These are phyloP conservation scores for Laothoe populi DNA, from an alignment of 2,888 invertebrate species.

Conservation along the genomic window DNA sequence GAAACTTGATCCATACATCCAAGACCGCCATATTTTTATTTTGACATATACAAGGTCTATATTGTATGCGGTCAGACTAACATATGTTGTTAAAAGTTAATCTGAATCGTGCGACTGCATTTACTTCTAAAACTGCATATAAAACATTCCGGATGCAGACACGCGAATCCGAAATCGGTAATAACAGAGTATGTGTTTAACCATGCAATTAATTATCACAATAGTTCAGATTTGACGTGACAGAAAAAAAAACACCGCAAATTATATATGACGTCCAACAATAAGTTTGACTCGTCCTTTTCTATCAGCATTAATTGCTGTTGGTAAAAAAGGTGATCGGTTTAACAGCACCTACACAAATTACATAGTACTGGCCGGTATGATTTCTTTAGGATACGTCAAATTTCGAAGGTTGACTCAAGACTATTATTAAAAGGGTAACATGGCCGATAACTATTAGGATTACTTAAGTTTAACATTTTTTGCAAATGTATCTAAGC, in stretches of 20 bases:
- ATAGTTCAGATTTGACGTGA: constrained; percentile 18
- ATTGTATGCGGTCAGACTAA: not conserved
- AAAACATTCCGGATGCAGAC: constrained; percentile 13
- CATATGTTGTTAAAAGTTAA: constrained; percentile 1
- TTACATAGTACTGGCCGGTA: constrained; percentile 15
- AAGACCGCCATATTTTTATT: constrained; percentile 13
- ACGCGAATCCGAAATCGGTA: constrained; percentile 1
- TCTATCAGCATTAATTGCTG: constrained; percentile 22
- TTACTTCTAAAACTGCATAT: constrained; percentile 14
- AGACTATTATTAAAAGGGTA: constrained; percentile 3
- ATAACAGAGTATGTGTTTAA: constrained; percentile 23
- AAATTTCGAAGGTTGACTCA: constrained; percentile 8
- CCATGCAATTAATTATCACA: constrained; percentile 29
- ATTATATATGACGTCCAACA: constrained; percentile 16
- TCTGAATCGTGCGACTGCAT: constrained; percentile 14
- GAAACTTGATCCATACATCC: not conserved
- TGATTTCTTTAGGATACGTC: constrained; percentile 17
- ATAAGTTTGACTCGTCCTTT: constrained; percentile 32
- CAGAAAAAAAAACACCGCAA: constrained; percentile 17
- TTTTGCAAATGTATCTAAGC: too few species aligned
- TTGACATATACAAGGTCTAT: constrained; percentile 18
- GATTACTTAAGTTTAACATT: too few species aligned
- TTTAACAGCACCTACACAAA: constrained; percentile 16
- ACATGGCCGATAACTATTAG: too few species aligned
- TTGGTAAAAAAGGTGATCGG: constrained; percentile 21